Percentiles rank a stretch among this genome's conserved stretches.
Conservation (phyloP, 2,113 vertebrate species). For the Hippocampus barbouri region DNA sequence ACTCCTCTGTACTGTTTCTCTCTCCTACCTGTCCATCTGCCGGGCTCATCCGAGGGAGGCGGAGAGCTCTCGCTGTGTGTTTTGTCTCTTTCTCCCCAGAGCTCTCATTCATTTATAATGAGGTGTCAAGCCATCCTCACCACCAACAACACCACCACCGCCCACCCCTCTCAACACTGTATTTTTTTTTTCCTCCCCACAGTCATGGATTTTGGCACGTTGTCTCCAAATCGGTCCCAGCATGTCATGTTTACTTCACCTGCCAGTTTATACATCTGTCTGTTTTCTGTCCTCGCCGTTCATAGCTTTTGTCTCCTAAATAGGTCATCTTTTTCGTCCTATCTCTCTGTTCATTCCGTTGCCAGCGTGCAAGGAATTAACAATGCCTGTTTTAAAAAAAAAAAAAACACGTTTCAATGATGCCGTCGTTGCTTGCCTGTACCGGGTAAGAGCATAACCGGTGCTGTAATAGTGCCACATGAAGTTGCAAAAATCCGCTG, state of each 20-base stretch:
- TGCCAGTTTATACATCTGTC: constrained; percentile 34
- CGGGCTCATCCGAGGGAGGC: constrained; percentile 25
- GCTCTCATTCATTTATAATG: constrained; percentile 64
- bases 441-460: too few relatives aligned
- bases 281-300: constrained; percentile 28
- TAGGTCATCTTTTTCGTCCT: constrained; percentile 22
- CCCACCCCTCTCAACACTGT: constrained; percentile 9
- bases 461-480: too few relatives aligned
- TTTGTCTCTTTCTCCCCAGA: constrained; percentile 28
- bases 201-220: constrained; percentile 26
- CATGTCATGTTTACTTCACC: constrained; percentile 25
- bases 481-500: too few relatives aligned
- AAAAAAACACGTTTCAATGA: too few relatives aligned
- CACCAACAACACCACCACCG: constrained; percentile 1
- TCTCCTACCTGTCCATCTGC: constrained; percentile 54
- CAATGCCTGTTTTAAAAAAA: not conserved
- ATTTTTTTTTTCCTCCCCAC: not conserved
- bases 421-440: too few relatives aligned
- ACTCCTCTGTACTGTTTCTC: constrained; percentile 15
- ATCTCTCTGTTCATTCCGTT: not conserved
- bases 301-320: constrained; percentile 35
- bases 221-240: constrained; percentile 22
- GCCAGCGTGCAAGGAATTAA: not conserved
- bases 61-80: constrained; percentile 25
- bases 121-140: constrained; percentile 44